These are phyloP conservation scores for Lepisosteus osseus DNA, from an alignment of 2,113 vertebrate species.

Conservation along the genomic window DNA sequence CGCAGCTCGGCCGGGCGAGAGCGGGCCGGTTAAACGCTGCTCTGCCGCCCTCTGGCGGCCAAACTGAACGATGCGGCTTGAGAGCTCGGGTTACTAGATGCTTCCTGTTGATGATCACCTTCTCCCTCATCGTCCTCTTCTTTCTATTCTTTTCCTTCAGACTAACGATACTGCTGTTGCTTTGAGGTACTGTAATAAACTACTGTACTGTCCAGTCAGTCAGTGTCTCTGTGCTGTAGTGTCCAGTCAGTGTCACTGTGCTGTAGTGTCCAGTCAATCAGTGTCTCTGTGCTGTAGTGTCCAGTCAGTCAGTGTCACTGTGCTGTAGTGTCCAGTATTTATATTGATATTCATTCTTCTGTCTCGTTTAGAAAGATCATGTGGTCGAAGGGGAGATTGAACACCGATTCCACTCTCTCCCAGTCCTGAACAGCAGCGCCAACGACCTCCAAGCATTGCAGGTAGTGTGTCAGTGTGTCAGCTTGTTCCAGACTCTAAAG, in stretches of 20 bases:
- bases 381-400: constrained; percentile 59
- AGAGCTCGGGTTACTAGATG: too few relatives aligned
- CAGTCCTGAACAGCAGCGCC: constrained; percentile 68
- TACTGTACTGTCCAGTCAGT: too few relatives aligned
- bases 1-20: too few relatives aligned
- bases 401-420: constrained; percentile 70
- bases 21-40: too few relatives aligned
- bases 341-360: constrained; percentile 27
- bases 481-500: neutral
- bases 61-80: neutral
- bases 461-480: constrained; percentile 44
- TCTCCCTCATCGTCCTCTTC: constrained; percentile 55
- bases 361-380: constrained; percentile 65
- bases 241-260: too few relatives aligned
- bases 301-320: too few relatives aligned
- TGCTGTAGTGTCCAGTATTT: too few relatives aligned
- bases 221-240: too few relatives aligned
- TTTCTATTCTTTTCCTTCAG: constrained; percentile 58
- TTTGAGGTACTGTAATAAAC: constrained; percentile 56
- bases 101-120: neutral
- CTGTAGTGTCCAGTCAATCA: too few relatives aligned
- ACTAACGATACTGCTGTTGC: constrained; percentile 71
- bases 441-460: constrained; percentile 67
- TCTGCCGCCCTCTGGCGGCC: constrained; percentile 62
- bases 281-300: too few relatives aligned